phyloP scores from a whole-genome alignment of 2,113 vertebrate genomes.

The Rhinogobius similis region DNA sequence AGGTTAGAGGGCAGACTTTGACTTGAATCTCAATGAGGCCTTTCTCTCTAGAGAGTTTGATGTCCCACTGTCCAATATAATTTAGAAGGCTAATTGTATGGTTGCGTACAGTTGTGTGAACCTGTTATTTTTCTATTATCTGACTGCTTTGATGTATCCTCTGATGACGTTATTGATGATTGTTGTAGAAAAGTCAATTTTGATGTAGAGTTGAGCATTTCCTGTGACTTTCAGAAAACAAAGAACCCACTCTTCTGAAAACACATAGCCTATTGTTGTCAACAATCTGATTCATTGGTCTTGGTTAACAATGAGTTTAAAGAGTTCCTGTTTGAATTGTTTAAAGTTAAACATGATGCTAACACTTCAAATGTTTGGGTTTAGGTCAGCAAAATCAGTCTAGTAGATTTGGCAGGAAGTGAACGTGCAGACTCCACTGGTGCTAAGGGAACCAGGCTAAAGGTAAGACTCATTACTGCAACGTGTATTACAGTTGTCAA shows the following conservation, averaged over 20 bases:
- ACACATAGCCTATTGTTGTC: conserved; percentile 65
- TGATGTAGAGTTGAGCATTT: conserved; percentile 45
- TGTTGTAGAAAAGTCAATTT: conserved; percentile 33
- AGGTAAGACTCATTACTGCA: conserved; percentile 76
- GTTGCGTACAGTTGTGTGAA: neutral
- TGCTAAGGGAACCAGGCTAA: conserved; percentile 95
- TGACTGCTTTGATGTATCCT: neutral
- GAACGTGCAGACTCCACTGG: conserved; percentile 98
- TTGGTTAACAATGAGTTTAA: neutral
- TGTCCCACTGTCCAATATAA: neutral
- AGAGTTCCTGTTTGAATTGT: neutral
- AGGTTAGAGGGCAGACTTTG: conserved; percentile 77
- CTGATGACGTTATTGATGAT: neutral
- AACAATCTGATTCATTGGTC: conserved; percentile 43
- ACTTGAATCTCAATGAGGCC: neutral
- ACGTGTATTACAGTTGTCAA: neutral
- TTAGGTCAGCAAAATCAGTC: conserved; percentile 98
- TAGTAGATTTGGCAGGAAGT: conserved; percentile 96
- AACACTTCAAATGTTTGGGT: conserved; percentile 21
- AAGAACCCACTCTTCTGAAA: conserved; percentile 57
- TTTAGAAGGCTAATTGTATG: neutral
- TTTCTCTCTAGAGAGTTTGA: neutral
- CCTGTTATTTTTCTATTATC: neutral
- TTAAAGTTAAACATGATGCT: neutral
- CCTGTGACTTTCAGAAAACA: conserved; percentile 54